Percentiles rank a stretch among this genome's conserved stretches.
Conservation (phyloP, 2,888 invertebrate genomes). For the Meiosimyza decipiens region DNA sequence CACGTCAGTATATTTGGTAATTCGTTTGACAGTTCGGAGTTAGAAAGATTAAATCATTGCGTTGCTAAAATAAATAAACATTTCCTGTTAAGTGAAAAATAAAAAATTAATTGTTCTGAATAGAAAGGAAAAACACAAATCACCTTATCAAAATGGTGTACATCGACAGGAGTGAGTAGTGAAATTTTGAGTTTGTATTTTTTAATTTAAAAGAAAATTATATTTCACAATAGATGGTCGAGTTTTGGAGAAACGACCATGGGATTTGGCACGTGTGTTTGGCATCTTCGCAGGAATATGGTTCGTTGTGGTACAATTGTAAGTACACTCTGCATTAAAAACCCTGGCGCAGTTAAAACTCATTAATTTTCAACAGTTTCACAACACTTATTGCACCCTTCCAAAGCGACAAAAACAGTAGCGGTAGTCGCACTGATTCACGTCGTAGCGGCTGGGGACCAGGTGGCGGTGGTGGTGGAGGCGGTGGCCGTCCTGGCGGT, state of each 20-base stretch:
- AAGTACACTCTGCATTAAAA: conserved; percentile 35
- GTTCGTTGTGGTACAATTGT: conserved; percentile 56
- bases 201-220: not conserved
- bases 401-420: conserved; percentile 43
- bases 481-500: conserved; percentile 42
- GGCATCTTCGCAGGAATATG: conserved; percentile 54
- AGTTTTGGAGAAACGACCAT: conserved; percentile 57
- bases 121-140: not conserved
- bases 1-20: too few relatives aligned
- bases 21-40: too few relatives aligned
- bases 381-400: conserved; percentile 56
- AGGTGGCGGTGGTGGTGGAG: conserved; percentile 49
- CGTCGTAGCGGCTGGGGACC: conserved; percentile 43
- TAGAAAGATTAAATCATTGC: too few relatives aligned
- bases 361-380: conserved; percentile 45
- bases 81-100: not conserved
- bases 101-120: not conserved
- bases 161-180: conserved; percentile 45
- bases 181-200: not conserved
- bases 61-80: too few relatives aligned
- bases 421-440: conserved; percentile 37
- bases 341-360: too few relatives aligned
- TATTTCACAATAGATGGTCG: conserved; percentile 52
- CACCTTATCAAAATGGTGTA: conserved; percentile 43
- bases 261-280: conserved; percentile 54